These are phyloP conservation scores for Metallyticus violacea DNA, from an alignment of 2,888 invertebrate genomes.

Conservation along the genomic window DNA sequence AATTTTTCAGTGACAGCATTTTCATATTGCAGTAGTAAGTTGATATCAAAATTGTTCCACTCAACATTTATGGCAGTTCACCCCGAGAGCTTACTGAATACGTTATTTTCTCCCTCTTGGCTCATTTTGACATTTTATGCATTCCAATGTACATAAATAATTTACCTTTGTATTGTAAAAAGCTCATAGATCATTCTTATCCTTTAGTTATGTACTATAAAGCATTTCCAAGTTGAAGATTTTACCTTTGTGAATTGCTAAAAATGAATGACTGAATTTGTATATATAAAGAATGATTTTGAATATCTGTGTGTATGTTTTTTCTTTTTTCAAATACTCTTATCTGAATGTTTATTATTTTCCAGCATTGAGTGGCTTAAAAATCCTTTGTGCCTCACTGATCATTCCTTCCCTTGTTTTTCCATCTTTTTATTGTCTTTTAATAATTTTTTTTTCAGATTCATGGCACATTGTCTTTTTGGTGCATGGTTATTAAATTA, in stretches of 20 bases:
- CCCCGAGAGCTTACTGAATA: background rate
- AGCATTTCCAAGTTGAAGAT: background rate
- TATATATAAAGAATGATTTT: background rate
- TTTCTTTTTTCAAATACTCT: background rate
- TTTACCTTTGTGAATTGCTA: background rate
- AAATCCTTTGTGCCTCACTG: background rate
- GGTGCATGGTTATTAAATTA: background rate
- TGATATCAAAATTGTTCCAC: too few species aligned
- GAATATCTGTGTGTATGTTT: background rate
- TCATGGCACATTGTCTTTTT: background rate
- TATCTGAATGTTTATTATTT: background rate
- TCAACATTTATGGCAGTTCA: background rate
- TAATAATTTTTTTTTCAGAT: background rate
- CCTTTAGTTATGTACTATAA: background rate
- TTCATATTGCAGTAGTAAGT: too few species aligned
- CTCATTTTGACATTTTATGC: background rate
- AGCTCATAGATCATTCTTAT: background rate
- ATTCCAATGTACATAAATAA: background rate
- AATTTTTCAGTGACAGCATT: too few species aligned
- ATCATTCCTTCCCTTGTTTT: background rate
- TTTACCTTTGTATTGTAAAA: background rate
- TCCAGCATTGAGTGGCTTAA: background rate
- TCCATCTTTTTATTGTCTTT: background rate
- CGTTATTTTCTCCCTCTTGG: background rate
- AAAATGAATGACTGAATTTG: background rate